Percentiles rank a stretch among this genome's conserved stretches.
Conservation (phyloP, 2,888 invertebrate genomes). For the Caenorhabditis macrosperma region DNA sequence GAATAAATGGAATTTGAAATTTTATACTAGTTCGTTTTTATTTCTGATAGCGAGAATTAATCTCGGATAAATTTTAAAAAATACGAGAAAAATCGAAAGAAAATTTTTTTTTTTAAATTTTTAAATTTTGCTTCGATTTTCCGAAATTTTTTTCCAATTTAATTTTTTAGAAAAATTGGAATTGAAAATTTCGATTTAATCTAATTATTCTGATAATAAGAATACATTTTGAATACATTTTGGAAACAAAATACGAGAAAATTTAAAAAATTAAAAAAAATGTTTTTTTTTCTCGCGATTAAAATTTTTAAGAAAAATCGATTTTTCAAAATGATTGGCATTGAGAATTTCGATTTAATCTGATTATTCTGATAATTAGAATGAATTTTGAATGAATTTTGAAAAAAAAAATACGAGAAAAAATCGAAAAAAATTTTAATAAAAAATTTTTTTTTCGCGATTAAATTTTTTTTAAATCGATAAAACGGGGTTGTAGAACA, state of each 20-base stretch:
- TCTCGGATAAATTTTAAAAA: no score
- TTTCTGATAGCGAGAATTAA: no score
- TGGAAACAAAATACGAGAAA: neutral
- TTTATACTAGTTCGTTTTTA: no score
- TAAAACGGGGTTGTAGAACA: slow-evolving; percentile 82
- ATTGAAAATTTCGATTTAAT: neutral
- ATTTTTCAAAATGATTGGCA: no score
- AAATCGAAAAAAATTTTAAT: neutral
- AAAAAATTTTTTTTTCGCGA: neutral
- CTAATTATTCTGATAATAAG: neutral
- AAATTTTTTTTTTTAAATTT: neutral
- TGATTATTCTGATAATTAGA: neutral
- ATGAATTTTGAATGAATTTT: neutral
- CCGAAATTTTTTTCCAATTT: no score
- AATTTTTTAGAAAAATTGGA: no score
- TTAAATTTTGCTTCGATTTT: no score
- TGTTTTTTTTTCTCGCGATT: neutral
- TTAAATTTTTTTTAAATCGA: no score
- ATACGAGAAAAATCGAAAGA: neutral
- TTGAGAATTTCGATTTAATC: neutral
- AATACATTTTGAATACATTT: neutral
- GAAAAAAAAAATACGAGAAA: neutral
- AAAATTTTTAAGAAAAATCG: neutral
- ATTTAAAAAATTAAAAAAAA: no score
- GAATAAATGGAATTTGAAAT: no score